Conservation (phyloP, 2,888 invertebrate species). For the Drosophila algonquin region DNA sequence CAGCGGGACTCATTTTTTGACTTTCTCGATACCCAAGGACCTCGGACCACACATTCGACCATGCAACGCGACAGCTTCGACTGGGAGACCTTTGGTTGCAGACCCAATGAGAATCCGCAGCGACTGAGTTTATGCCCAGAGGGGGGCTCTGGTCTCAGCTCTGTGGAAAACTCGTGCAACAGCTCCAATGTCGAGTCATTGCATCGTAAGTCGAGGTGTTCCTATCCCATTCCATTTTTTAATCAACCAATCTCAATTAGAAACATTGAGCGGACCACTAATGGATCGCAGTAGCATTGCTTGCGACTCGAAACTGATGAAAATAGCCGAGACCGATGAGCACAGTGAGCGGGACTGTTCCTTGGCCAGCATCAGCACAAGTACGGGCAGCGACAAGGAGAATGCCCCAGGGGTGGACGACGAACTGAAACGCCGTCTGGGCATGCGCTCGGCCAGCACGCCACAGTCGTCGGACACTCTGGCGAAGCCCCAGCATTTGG, state of each 20-base stretch:
- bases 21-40: slow-evolving; percentile 75
- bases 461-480: slow-evolving; percentile 10
- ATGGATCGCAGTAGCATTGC: slow-evolving; percentile 76
- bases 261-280: slow-evolving; percentile 59
- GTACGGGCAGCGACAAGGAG: slow-evolving; percentile 71
- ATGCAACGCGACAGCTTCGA: slow-evolving; percentile 81
- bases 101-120: slow-evolving; percentile 57
- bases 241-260: slow-evolving; percentile 26
- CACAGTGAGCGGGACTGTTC: slow-evolving; percentile 38
- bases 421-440: slow-evolving; percentile 62
- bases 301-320: slow-evolving; percentile 65
- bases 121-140: slow-evolving; percentile 37
- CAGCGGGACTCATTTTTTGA: slow-evolving; percentile 82
- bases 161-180: slow-evolving; percentile 36
- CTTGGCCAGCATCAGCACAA: slow-evolving; percentile 16
- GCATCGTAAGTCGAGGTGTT: slow-evolving; percentile 46
- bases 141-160: slow-evolving; percentile 36
- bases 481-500: slow-evolving; percentile 41
- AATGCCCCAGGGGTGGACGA: slow-evolving; percentile 57
- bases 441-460: slow-evolving; percentile 50
- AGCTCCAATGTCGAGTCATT: slow-evolving; percentile 57
- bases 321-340: slow-evolving; percentile 76
- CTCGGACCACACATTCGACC: slow-evolving; percentile 53
- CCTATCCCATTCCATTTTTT: not conserved
- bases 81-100: slow-evolving; percentile 74